These are phyloP conservation scores for Hydropsyche betteni DNA, from an alignment of 2,888 invertebrate genomes.

Conservation along the genomic window DNA sequence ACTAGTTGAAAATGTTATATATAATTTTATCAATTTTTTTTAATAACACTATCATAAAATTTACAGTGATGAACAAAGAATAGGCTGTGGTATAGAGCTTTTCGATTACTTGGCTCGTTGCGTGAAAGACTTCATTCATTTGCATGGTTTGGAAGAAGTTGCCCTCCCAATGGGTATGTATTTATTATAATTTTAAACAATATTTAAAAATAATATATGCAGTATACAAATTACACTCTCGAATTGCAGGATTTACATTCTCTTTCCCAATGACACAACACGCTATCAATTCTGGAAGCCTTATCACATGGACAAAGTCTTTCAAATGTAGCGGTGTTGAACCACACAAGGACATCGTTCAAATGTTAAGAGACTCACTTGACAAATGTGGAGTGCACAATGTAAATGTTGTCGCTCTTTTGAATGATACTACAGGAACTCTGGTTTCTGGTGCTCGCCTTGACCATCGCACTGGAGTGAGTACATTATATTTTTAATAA, in stretches of 20 bases:
- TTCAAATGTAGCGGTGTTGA: constrained; percentile 79
- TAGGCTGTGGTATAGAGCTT: constrained; percentile 71
- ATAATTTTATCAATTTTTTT: too few species aligned
- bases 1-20: neutral
- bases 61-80: constrained; percentile 66
- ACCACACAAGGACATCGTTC: constrained; percentile 74
- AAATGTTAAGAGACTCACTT: constrained; percentile 73
- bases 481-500: constrained; percentile 44
- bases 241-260: constrained; percentile 79
- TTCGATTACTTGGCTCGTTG: constrained; percentile 82
- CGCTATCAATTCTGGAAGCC: constrained; percentile 74
- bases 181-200: neutral
- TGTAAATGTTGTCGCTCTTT: constrained; percentile 76
- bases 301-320: constrained; percentile 87
- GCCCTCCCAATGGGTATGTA: constrained; percentile 71
- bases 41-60: neutral
- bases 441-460: constrained; percentile 75
- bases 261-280: constrained; percentile 85
- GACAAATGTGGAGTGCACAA: constrained; percentile 64
- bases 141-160: constrained; percentile 67
- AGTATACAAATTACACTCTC: neutral
- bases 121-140: constrained; percentile 73
- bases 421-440: constrained; percentile 82
- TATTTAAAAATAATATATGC: neutral
- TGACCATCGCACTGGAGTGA: constrained; percentile 68